Conservation (phyloP, 2,797 vertebrate species). For the Hippocampus kuda region DNA sequence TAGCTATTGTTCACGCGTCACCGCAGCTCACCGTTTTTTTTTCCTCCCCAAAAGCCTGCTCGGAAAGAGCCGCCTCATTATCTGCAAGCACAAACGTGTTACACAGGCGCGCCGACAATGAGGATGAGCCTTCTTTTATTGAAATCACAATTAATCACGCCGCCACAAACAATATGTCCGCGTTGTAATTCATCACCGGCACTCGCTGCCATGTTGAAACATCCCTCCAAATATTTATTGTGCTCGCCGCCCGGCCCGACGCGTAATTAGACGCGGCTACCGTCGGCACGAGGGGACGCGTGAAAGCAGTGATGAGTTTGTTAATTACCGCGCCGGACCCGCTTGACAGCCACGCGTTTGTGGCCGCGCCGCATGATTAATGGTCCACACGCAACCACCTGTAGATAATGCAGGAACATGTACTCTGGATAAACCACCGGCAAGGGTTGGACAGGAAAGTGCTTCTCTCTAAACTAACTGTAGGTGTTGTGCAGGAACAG, state of each 20-base stretch:
- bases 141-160: conserved; percentile 55
- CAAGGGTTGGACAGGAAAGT: background rate
- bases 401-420: background rate
- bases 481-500: no score
- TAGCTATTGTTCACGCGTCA: conserved; percentile 30
- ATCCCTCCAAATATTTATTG: conserved; percentile 37
- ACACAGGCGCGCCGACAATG: conserved; percentile 19
- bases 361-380: conserved; percentile 44
- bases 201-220: conserved; percentile 25
- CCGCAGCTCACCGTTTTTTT: conserved; percentile 24
- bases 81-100: background rate
- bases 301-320: conserved; percentile 24
- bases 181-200: conserved; percentile 46
- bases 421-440: background rate
- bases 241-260: conserved; percentile 22
- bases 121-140: conserved; percentile 37
- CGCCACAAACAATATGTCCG: conserved; percentile 35
- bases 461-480: no score
- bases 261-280: conserved; percentile 41
- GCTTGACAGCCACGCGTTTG: conserved; percentile 29
- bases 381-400: conserved; percentile 12
- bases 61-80: conserved; percentile 24
- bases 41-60: conserved; percentile 6
- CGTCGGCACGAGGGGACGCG: conserved; percentile 8
- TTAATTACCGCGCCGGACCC: conserved; percentile 48